Percentiles rank a stretch among this genome's conserved stretches.
These are phyloP conservation scores for Natator depressus DNA, from an alignment of 2,113 vertebrate species.

Conservation along the genomic window DNA sequence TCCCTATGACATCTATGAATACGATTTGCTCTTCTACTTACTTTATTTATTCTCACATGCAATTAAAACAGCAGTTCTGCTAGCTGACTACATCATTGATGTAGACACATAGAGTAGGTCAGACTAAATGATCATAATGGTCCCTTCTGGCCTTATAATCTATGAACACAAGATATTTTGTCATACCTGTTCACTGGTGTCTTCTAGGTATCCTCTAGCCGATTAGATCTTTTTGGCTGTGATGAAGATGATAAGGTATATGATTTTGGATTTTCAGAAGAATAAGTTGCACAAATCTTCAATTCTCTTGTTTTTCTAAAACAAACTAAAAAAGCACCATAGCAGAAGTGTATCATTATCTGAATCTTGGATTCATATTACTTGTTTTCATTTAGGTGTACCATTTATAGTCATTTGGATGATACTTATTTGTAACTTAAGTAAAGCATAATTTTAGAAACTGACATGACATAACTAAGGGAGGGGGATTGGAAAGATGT, in stretches of 20 bases:
- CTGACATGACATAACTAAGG: neutral
- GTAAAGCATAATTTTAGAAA: neutral
- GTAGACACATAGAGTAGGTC: neutral
- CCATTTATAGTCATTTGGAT: neutral
- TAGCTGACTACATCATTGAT: neutral
- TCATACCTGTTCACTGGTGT: slow-evolving; percentile 23
- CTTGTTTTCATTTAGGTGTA: neutral
- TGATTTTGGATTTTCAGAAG: neutral
- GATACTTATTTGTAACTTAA: neutral
- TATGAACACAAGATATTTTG: neutral
- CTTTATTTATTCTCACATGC: neutral
- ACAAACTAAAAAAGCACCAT: neutral
- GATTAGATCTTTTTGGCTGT: slow-evolving; percentile 86
- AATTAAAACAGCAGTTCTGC: neutral
- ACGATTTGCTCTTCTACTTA: neutral
- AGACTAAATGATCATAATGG: neutral
- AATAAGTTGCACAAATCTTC: rapidly evolving
- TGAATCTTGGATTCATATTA: neutral
- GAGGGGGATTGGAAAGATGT: neutral
- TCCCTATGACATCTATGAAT: neutral
- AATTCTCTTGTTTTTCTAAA: neutral
- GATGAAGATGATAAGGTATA: slow-evolving; percentile 90
- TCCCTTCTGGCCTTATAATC: neutral
- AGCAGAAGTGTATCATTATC: neutral
- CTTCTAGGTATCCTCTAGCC: slow-evolving; percentile 88